Base-by-base conservation (phyloP, 2,888 invertebrate species). In the Mythimna albipuncta region DNA sequence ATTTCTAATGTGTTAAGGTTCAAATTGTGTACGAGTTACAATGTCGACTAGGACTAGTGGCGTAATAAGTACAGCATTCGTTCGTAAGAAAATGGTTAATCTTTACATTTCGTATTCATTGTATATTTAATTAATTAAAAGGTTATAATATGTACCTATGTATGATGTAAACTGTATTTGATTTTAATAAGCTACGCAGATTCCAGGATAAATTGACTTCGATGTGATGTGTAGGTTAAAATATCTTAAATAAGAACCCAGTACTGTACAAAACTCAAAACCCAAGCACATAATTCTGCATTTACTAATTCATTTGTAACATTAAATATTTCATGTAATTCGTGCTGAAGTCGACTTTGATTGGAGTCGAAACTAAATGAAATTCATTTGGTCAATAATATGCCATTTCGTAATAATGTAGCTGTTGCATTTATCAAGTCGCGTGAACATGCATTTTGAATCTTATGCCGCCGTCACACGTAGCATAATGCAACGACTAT, bases 31-130 rank as follows among this genome's bases (percentile, higher is more conserved):
- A 75, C 71, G 75, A 83, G 72, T 79, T 66, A 69, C 66, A 73
- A 72, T 72, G 69, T 76, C 82, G 75, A 63, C 82, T 69, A 72
- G 41, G 35, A 72, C 62, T 91, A 89, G 85, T 86, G 85, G 85
- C 86, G 88, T 90, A 75, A 89, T 92, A 93, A 93, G 93, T 93
- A 93, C 93, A 93, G 89, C 91, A 92, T 92, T 91, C 88, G 90
- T 92, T 90, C 77, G 75, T 91, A 91, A 90, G 89, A 67, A 85
- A 86, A 82, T 88, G 86, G 85, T 87, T 89, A 88, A 88, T 85
- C 88, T 83, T 88, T 86, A 83, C 84, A 77, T 88, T 89, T 87
- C 82, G 77, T 89, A 87, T 84, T 87, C 84, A 82, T 82, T 85
- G 82, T 85, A 84, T 86, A 82, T 85, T 85, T 85, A 79, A 88